Evolutionary conservation across 2,113 vertebrate species (phyloP).

Genomic region (Lethenteron reissneri): DNA sequence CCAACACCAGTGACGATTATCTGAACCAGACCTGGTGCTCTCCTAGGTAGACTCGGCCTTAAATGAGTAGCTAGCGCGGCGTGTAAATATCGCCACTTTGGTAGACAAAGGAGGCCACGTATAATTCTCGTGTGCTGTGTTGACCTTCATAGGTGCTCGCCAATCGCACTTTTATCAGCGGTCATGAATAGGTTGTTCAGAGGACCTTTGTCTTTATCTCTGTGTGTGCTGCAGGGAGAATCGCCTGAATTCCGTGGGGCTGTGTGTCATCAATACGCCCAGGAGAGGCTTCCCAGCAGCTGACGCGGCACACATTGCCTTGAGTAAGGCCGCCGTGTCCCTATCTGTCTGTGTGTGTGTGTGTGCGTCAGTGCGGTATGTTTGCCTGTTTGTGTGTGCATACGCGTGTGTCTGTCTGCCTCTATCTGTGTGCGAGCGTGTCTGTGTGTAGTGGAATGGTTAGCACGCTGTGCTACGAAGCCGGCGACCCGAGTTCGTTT

Average conservation of each 20-base stretch:
- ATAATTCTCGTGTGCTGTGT: not conserved
- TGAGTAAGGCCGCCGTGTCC: constrained; percentile 41
- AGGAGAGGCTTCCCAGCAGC: constrained; percentile 79
- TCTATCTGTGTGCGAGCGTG: no score
- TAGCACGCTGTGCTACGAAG: no score
- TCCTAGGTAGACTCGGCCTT: no score
- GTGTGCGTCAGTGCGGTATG: not conserved
- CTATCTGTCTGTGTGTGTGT: not conserved
- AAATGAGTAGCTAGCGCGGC: no score
- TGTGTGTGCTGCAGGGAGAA: constrained; percentile 38
- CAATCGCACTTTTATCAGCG: not conserved
- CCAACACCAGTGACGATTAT: no score
- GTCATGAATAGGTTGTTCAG: not conserved
- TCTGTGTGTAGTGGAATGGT: no score
- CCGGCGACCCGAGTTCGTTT: no score
- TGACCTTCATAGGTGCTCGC: not conserved
- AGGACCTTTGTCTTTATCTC: not conserved
- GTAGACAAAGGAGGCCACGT: not conserved
- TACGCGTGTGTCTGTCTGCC: no score
- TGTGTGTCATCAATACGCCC: constrained; percentile 61
- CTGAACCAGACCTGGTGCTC: no score
- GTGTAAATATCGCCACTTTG: not conserved
- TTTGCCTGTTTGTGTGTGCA: no score
- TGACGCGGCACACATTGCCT: constrained; percentile 78
- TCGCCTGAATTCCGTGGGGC: constrained; percentile 56